Evolutionary conservation across 2,888 invertebrate genomes (phyloP), one percentile per base, ranked within the genome.

Genomic region (Rhodophaea formosa): DNA sequence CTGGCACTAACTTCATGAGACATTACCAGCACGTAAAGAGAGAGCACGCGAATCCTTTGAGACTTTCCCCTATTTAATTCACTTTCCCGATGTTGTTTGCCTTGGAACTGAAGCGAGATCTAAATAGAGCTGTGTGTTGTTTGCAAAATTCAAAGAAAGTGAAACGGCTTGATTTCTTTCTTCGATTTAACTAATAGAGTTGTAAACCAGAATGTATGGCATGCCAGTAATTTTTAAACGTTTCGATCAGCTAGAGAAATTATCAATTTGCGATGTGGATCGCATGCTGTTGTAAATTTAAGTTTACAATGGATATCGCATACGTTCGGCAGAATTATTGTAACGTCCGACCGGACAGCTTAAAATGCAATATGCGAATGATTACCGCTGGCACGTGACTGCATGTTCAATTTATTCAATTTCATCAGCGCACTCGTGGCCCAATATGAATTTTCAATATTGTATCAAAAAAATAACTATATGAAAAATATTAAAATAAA

Each of bases 51-150:
- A 86, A 80, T 88, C 88, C 88, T 86, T 82, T 59, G 79, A 82
- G 75, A 86, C 88, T 88, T 89, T 89, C 88, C 81, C 45, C 85
- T 78, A 77, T 83, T 87, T 84, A 86, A 88, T 85, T 88, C 86
- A 85, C 88, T 88, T 87, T 89, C 87, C 73, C 69, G 69, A 73
- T 74, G 69, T 70, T 71, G 69, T 70, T 23, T 29, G 29, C 75
- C 71, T 69, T 65, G 63, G 68, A 67, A 69, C 70, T 66, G 65
- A 62, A 62, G 62, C 60, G 59, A 67, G 66, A 75, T 74, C 71
- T 70, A 70, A 63, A 65, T 69, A 65, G 64, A 64, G 68, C 63
- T 69, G 65, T 64, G 65, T 52, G 64, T 56, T 63, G 59, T 57
- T 66, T 67, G 62, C 63, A 63, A 62, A 62, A 63, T 57, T 59